These are phyloP conservation scores for Diabrotica balteata DNA, from an alignment of 2,888 invertebrate species.

Conservation along the genomic window DNA sequence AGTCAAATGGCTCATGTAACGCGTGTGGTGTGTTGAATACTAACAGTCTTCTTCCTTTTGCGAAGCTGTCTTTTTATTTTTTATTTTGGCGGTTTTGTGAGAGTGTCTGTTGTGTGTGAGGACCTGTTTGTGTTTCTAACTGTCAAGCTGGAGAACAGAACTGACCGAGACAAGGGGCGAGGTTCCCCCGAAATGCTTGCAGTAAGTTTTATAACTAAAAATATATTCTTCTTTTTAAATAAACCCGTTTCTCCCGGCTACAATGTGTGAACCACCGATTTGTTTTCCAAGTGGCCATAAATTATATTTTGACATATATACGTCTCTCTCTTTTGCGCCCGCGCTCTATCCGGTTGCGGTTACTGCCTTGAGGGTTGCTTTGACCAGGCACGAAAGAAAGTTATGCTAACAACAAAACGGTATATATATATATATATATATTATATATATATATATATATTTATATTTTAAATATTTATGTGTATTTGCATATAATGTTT, in stretches of 20 bases:
- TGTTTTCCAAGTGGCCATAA: not conserved
- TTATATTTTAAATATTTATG: too few species aligned
- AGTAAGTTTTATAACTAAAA: conserved; percentile 52
- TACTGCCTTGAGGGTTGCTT: not conserved
- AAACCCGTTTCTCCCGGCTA: too few species aligned
- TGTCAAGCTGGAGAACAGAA: conserved; percentile 60
- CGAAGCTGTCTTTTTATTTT: conserved; percentile 6
- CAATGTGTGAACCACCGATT: not conserved
- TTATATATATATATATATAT: too few species aligned
- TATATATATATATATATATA: too few species aligned
- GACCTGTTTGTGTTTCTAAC: conserved; percentile 32
- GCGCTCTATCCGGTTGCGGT: conserved; percentile 1
- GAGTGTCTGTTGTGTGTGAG: conserved; percentile 38
- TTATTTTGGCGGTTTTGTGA: conserved; percentile 23
- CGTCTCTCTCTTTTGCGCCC: conserved; percentile 10
- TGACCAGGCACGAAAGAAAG: too few species aligned
- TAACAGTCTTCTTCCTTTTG: conserved; percentile 16
- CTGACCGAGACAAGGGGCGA: conserved; percentile 60
- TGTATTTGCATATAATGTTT: too few species aligned
- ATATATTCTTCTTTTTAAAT: too few species aligned
- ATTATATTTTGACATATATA: not conserved
- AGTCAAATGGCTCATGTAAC: conserved; percentile 29
- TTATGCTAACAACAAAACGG: too few species aligned
- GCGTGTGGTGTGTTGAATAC: conserved; percentile 40
- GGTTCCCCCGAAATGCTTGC: conserved; percentile 60